These are phyloP conservation scores for Drosophila watanabei DNA, from an alignment of 1,140 invertebrate species.

Conservation along the genomic window DNA sequence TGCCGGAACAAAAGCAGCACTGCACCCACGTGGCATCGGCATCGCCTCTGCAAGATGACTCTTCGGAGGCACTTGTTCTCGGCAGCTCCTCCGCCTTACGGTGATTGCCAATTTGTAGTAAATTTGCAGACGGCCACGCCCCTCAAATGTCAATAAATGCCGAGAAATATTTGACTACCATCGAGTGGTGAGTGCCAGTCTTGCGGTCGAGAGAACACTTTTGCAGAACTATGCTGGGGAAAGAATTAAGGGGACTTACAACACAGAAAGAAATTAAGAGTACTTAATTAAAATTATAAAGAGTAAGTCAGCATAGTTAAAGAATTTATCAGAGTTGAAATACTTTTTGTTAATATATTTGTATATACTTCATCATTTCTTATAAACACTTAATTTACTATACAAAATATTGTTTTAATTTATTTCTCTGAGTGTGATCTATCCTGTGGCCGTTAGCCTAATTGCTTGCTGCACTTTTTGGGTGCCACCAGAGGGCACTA, in stretches of 20 bases:
- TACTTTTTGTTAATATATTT: no score
- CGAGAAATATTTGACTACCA: constrained; percentile 69
- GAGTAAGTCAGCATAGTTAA: not conserved
- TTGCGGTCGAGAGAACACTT: constrained; percentile 40
- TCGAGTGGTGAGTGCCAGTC: constrained; percentile 30
- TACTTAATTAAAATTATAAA: constrained; percentile 7
- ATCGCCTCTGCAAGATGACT: constrained; percentile 45
- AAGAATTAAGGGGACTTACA: not conserved
- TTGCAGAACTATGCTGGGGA: constrained; percentile 11
- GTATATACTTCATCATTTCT: not conserved
- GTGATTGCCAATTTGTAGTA: constrained; percentile 79
- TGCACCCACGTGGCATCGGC: constrained; percentile 52
- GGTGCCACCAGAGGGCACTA: constrained; percentile 18
- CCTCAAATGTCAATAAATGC: constrained; percentile 78
- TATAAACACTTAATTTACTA: not conserved
- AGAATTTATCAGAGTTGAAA: not conserved
- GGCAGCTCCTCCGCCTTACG: constrained; percentile 28
- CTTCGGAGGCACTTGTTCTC: constrained; percentile 22
- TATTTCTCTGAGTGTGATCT: constrained; percentile 6
- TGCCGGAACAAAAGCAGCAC: constrained; percentile 47
- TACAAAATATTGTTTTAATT: not conserved
- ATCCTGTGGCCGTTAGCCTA: constrained; percentile 49
- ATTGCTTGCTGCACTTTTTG: constrained; percentile 67
- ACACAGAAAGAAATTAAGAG: constrained; percentile 2
- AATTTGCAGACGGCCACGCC: constrained; percentile 74